These are phyloP conservation scores for Micromesistius poutassou DNA, from an alignment of 2,797 vertebrate species.

Conservation along the genomic window DNA sequence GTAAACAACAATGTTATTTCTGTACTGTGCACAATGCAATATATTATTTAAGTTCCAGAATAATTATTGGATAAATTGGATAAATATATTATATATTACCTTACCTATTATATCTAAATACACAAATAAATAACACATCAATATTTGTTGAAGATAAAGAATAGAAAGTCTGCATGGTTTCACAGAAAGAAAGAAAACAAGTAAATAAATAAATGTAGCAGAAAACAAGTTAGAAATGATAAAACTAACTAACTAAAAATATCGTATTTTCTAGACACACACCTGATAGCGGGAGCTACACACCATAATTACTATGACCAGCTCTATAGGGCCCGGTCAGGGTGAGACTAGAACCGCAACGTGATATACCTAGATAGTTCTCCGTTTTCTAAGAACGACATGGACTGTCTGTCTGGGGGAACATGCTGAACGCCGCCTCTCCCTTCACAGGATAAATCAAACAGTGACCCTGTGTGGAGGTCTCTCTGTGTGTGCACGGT, in stretches of 20 bases:
- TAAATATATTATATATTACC: not conserved
- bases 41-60: not conserved
- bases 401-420: slow-evolving; percentile 27
- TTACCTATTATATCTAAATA: not conserved
- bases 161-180: not conserved
- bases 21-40: not conserved
- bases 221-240: not conserved
- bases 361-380: slow-evolving; percentile 46
- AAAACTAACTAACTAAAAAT: not conserved
- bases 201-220: too few species aligned
- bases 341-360: slow-evolving; percentile 43
- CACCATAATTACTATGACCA: slow-evolving; percentile 47
- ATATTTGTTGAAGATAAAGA: not conserved
- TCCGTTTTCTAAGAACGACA: slow-evolving; percentile 52
- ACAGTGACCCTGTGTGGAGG: not conserved
- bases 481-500: slow-evolving; percentile 1
- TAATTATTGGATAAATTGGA: not conserved
- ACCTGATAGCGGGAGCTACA: slow-evolving; percentile 30
- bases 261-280: not conserved
- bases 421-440: not conserved
- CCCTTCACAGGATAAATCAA: not conserved
- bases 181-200: not conserved
- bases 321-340: slow-evolving; percentile 35
- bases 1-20: not conserved
- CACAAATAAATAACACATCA: not conserved